Percentiles rank a stretch among this genome's conserved stretches.
Evolutionary conservation across 2,888 invertebrate species (phyloP).

Genomic region (Corythucha ciliata): DNA sequence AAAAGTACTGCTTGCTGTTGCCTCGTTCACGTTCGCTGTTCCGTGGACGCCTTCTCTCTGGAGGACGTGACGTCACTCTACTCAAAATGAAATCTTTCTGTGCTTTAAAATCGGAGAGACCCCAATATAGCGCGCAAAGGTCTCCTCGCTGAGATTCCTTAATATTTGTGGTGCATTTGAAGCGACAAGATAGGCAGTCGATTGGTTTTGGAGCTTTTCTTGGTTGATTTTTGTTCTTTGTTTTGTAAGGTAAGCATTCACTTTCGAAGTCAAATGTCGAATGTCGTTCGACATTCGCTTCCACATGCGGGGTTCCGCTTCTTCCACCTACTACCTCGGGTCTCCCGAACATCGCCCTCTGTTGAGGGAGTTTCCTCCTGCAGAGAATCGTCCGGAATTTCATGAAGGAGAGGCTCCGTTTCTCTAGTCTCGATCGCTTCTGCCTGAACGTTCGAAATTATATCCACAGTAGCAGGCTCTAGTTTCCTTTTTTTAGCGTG

Average conservation of each 20-base stretch:
- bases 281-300: no score
- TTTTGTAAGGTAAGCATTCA: not conserved
- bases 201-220: constrained; percentile 1
- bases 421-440: no score
- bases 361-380: no score
- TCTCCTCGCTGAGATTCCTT: constrained; percentile 5
- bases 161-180: constrained; percentile 22
- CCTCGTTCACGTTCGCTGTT: constrained; percentile 17
- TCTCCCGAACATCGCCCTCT: no score
- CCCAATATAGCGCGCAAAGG: constrained; percentile 1
- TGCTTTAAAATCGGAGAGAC: constrained; percentile 25
- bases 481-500: no score
- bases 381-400: no score
- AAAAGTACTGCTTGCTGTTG: constrained; percentile 18
- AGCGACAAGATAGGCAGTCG: constrained; percentile 12
- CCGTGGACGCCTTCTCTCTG: constrained; percentile 21
- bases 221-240: constrained; percentile 1
- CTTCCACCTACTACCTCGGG: no score
- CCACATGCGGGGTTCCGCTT: no score
- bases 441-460: no score
- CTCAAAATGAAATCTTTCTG: constrained; percentile 28
- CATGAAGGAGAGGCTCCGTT: no score
- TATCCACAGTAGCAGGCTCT: no score
- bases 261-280: no score
- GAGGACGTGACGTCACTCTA: constrained; percentile 23